Evolutionary conservation across 2,797 vertebrate species (phyloP), one percentile per base, ranked within the genome.

Genomic region (Caiman crocodilus): DNA sequence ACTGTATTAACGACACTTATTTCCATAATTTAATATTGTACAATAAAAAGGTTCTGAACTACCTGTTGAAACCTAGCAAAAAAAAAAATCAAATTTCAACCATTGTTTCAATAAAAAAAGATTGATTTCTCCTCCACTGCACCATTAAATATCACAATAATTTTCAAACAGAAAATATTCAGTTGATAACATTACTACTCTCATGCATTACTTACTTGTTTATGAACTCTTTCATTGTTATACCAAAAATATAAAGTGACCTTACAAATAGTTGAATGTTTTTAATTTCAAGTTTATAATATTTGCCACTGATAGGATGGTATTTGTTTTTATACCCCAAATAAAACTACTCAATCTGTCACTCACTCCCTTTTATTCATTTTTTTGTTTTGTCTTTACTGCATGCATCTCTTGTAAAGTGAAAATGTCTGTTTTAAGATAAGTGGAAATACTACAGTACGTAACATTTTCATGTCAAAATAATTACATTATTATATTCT

Each of bases 401-500:
- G 95, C 83, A 96, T 77, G 87, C 90, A 94, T 97, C 95, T 97
- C 96, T 96, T 96, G 85, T 93, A 97, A 97, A 97, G 93, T 96
- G 96, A 97, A 98, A 97, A 97, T 79, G 90, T 96, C 97, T 98
- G 95, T 97, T 97, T 98, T 96, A 98, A 97, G 97, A 85, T 96
- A 98, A 98, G 96, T 97, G 95, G 95, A 97, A 98, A 96, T 97
- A 97, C 95, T 95, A 97, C 88, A 95, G 93, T 95, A 97, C 26
- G 26, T 96, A 98, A 97, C 61, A 3, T 95, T 97, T 97, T 96
- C 93, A 97, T 98, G 98, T 98, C 98, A 98, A 98, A 98, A 98
- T 97, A 98, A 98, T 98, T 98, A 97, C 96, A 96, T 97, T 97
- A 98, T 97, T 97, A 97, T 96, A 98, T 96, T 97, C 97, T 67